phyloP scores from a whole-genome alignment of 2,888 invertebrate species.

The Cosmopolites sordidus region DNA sequence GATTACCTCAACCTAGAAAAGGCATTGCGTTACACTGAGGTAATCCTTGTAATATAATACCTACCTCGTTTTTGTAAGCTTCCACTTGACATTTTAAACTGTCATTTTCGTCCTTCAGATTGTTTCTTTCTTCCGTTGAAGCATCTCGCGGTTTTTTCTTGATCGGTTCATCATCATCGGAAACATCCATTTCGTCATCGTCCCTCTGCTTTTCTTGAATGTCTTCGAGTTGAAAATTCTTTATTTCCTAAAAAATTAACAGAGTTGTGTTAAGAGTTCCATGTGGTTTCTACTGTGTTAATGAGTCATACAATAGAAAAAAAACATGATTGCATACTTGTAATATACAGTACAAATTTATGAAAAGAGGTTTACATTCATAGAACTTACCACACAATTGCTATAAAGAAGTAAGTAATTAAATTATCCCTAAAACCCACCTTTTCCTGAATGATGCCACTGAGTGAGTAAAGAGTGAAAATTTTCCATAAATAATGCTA shows the following conservation, averaged over 20 bases:
- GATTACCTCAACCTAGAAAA: constrained; percentile 65
- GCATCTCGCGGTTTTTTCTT: constrained; percentile 39
- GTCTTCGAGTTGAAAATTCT: constrained; percentile 61
- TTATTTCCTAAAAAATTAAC: constrained; percentile 58
- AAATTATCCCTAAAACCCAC: neutral
- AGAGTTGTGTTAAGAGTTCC: no score
- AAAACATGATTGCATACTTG: neutral
- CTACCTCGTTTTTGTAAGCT: constrained; percentile 84
- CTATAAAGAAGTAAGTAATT: neutral
- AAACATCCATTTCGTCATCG: constrained; percentile 85
- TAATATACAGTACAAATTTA: constrained; percentile 24
- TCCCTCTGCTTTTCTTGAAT: constrained; percentile 59
- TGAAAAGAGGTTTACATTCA: constrained; percentile 12
- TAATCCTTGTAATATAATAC: neutral
- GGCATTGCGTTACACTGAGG: neutral
- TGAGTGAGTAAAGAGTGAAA: no score
- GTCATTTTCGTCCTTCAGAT: constrained; percentile 78
- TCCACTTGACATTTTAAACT: constrained; percentile 85
- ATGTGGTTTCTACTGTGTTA: neutral
- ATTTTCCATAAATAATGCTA: no score
- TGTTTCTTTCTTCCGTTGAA: constrained; percentile 36
- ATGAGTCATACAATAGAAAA: neutral
- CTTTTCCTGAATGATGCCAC: neutral
- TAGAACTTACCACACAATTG: constrained; percentile 8
- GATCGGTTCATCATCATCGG: constrained; percentile 64